phyloP scores from a whole-genome alignment of 2,113 vertebrate genomes.

The Myodes glareolus region DNA sequence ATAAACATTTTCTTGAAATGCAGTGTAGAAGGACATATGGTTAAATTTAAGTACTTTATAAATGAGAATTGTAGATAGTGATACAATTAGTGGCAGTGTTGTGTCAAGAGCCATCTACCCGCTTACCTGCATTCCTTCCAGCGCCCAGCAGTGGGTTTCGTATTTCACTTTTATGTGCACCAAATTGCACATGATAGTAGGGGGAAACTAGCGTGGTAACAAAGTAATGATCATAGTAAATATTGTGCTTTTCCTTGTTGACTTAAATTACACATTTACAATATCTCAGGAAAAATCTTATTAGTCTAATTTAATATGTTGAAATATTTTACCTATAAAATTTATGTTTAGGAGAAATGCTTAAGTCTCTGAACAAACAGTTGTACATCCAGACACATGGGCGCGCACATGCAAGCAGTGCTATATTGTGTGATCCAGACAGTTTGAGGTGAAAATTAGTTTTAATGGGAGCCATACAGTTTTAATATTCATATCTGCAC shows the following conservation, averaged over 20 bases:
- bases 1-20: conserved; percentile 71
- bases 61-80: conserved; percentile 37
- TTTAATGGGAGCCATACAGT: background rate
- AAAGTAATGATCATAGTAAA: conserved; percentile 63
- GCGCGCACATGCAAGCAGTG: background rate
- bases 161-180: conserved; percentile 73
- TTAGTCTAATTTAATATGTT: conserved; percentile 39
- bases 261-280: conserved; percentile 54
- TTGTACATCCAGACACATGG: background rate
- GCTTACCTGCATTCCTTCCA: conserved; percentile 54
- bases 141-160: background rate
- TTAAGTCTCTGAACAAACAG: background rate
- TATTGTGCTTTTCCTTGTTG: conserved; percentile 50
- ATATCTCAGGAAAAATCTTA: conserved; percentile 57
- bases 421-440: background rate
- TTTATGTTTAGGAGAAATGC: conserved; percentile 40
- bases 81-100: background rate
- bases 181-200: conserved; percentile 59
- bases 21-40: conserved; percentile 36
- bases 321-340: conserved; percentile 43
- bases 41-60: conserved; percentile 70
- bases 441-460: background rate
- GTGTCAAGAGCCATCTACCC: background rate
- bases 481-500: background rate
- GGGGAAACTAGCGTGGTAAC: conserved; percentile 41